phyloP scores from a whole-genome alignment of 2,797 vertebrate genomes.

The Tolypeutes matacus region DNA sequence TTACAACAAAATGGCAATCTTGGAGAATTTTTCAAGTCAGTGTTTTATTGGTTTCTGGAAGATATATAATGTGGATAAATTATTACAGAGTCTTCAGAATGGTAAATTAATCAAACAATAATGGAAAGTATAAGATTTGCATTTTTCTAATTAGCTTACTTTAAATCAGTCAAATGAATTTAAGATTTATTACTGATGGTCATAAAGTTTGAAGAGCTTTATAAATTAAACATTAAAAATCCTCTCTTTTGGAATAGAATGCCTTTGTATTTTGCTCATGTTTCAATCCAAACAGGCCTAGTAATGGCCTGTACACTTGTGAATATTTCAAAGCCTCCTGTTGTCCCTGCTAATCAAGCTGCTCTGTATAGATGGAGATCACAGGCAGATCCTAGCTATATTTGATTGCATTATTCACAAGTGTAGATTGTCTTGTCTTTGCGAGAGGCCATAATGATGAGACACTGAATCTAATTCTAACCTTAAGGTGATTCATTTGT shows the following conservation, averaged over 20 bases:
- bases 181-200: constrained; percentile 37
- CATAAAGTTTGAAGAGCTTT: constrained; percentile 6
- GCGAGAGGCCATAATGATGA: constrained; percentile 41
- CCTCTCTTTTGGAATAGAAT: background rate
- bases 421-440: background rate
- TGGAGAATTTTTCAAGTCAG: constrained; percentile 33
- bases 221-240: constrained; percentile 29
- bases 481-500: background rate
- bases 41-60: constrained; percentile 12
- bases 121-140: background rate
- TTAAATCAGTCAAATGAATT: constrained; percentile 37
- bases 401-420: background rate
- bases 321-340: background rate
- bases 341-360: background rate
- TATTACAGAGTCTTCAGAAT: constrained; percentile 1
- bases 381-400: background rate
- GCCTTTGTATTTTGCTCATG: constrained; percentile 21
- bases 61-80: background rate
- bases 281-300: background rate
- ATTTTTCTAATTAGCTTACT: constrained; percentile 17
- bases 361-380: background rate
- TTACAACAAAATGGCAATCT: background rate
- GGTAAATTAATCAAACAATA: constrained; percentile 4
- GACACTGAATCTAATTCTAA: constrained; percentile 24
- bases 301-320: background rate